These are phyloP conservation scores for Rhingia rostrata DNA, from an alignment of 2,888 invertebrate species.

Conservation along the genomic window DNA sequence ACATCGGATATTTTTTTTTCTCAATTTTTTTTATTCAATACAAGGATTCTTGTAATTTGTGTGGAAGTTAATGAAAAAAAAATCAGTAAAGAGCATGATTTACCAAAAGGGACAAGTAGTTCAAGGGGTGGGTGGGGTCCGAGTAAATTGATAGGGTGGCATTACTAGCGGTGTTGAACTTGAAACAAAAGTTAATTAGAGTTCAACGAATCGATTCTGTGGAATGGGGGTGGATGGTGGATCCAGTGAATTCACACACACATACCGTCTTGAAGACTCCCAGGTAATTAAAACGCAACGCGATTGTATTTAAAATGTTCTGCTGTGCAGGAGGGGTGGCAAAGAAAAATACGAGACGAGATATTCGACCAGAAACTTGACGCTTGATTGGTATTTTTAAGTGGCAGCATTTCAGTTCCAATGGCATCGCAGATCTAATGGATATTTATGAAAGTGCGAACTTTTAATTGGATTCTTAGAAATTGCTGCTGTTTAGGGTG, in stretches of 20 bases:
- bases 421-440: slow-evolving; percentile 29
- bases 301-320: slow-evolving; percentile 55
- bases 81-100: slow-evolving; percentile 26
- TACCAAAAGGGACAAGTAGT: neutral
- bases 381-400: slow-evolving; percentile 68
- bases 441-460: slow-evolving; percentile 60
- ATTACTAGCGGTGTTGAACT: slow-evolving; percentile 25
- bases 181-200: slow-evolving; percentile 68
- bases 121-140: neutral
- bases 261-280: slow-evolving; percentile 28
- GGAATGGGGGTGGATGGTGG: neutral
- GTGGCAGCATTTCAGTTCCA: slow-evolving; percentile 35
- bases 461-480: slow-evolving; percentile 63
- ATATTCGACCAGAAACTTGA: slow-evolving; percentile 30
- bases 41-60: slow-evolving; percentile 15
- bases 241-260: no score
- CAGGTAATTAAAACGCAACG: slow-evolving; percentile 65
- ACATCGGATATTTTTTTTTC: slow-evolving; percentile 6
- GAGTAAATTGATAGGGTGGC: slow-evolving; percentile 23
- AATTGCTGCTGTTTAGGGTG: slow-evolving; percentile 2
- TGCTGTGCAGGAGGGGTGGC: slow-evolving; percentile 9
- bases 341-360: neutral
- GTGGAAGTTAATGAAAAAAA: neutral
- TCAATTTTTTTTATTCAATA: slow-evolving; percentile 1
- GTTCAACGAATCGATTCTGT: slow-evolving; percentile 63